These are phyloP conservation scores for Panopea generosa DNA, from an alignment of 2,888 invertebrate genomes.

Conservation along the genomic window DNA sequence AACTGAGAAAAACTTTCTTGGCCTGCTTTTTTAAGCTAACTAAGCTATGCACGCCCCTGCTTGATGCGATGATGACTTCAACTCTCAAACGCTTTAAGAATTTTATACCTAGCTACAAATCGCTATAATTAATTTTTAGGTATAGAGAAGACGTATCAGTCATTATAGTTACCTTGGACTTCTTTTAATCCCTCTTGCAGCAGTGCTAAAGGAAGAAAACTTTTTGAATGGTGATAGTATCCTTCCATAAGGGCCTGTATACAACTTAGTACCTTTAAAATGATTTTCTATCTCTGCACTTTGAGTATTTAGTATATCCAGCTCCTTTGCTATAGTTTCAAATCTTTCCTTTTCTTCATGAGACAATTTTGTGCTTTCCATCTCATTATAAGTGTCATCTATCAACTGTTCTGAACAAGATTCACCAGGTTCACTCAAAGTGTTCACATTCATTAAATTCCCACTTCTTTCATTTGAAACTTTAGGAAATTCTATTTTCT, in stretches of 20 bases:
- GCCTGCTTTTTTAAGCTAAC: too few species aligned
- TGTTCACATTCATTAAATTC: not conserved
- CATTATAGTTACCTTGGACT: constrained; percentile 62
- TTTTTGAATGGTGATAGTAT: constrained; percentile 52
- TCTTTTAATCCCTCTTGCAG: constrained; percentile 55
- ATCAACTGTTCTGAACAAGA: too few species aligned
- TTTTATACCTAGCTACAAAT: too few species aligned
- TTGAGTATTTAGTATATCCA: constrained; percentile 59
- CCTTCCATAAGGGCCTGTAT: constrained; percentile 50
- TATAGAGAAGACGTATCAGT: too few species aligned
- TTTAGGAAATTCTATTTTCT: too few species aligned
- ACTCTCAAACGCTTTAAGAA: too few species aligned
- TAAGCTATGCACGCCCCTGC: too few species aligned
- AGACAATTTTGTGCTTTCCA: constrained; percentile 8
- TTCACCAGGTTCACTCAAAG: not conserved
- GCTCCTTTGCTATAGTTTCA: constrained; percentile 60
- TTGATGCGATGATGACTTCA: too few species aligned
- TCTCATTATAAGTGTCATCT: constrained; percentile 1
- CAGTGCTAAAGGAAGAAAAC: constrained; percentile 41
- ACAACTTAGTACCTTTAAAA: constrained; percentile 11
- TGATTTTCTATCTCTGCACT: constrained; percentile 33
- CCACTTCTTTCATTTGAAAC: too few species aligned
- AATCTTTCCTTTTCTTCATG: constrained; percentile 32
- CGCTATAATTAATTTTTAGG: too few species aligned
- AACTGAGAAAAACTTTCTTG: too few species aligned